Evolutionary conservation across 2,113 vertebrate genomes (phyloP), one percentile per base, ranked within the genome.

Genomic region (Dipodomys spectabilis): DNA sequence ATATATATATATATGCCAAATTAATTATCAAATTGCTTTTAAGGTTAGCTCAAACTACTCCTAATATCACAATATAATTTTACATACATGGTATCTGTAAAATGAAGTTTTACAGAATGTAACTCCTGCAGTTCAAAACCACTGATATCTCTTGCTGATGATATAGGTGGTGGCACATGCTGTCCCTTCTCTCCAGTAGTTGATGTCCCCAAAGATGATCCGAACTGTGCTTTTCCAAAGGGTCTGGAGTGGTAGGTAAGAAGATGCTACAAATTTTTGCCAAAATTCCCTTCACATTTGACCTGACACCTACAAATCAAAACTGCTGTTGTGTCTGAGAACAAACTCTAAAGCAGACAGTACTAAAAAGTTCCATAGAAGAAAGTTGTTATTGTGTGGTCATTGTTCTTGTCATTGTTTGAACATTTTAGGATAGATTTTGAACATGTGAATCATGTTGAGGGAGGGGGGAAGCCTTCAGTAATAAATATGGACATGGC

Each of bases 101-200:
- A 77, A 88, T 90, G 45, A 86, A 81, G 35, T 30, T 27, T 78
- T 81, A 64, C 0, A 95, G 57, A 82, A 89, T 72, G 79, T 72
- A 32, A 86, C 53, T 44, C 30, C 44, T 71, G 12, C 0, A 39
- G 15, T 72, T 64, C 4, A 9, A 79, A 91, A 49, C 32, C 16
- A 35, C 25, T 19, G 53, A 28, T 79, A 4, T 12, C 28, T 44
- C 65, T 86, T 45, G 23, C 39, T 92, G 25, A 83, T 22, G 35
- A 44, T 60, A 64, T 25, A 79, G 44, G 27, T 62, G 1, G 45
- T 73, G 4, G 60, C 22, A 71, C 30, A 6, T 45, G 69, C 22
- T 60, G 27, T 67, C 12, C 65, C 32, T 12, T 83, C 45, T 12
- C 20, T 28, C 4, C 49, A 32, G 32, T 19, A 44, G 39, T 44